Conservation (phyloP, 2,113 vertebrate genomes). For the Ceuthmochares aereus region DNA sequence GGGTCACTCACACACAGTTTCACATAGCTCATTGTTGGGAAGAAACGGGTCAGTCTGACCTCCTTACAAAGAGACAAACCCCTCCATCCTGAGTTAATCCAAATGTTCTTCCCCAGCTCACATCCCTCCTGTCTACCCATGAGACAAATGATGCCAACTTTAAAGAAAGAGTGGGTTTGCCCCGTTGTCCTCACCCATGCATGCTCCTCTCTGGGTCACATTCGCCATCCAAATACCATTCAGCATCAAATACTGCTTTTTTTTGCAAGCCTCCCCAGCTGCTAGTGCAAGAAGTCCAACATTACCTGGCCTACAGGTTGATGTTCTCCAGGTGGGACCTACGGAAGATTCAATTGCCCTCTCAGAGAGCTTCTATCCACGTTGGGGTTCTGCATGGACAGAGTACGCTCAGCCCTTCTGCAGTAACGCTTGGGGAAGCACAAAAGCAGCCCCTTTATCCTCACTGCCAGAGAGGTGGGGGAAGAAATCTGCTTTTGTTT, state of each 20-base stretch:
- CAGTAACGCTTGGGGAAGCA: not conserved
- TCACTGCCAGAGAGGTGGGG: not conserved
- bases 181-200: not conserved
- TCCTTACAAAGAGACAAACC: not conserved
- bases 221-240: not conserved
- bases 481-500: conserved; percentile 53
- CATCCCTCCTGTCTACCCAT: not conserved
- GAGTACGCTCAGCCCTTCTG: not conserved
- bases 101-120: not conserved
- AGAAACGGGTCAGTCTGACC: not conserved
- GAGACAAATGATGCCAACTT: accelerated
- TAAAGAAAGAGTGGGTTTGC: not conserved
- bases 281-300: not conserved
- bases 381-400: accelerated
- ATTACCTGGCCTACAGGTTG: not conserved
- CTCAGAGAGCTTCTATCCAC: not conserved
- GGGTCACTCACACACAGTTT: accelerated
- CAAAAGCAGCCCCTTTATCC: conserved; percentile 4
- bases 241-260: not conserved
- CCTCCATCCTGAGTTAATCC: not conserved
- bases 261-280: not conserved
- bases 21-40: not conserved
- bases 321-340: not conserved
- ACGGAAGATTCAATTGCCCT: not conserved
- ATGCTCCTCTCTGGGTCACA: not conserved